Evolutionary conservation across 2,888 invertebrate species (phyloP), one percentile per base, ranked within the genome.

Genomic region (Nemotelus pantherinus): DNA sequence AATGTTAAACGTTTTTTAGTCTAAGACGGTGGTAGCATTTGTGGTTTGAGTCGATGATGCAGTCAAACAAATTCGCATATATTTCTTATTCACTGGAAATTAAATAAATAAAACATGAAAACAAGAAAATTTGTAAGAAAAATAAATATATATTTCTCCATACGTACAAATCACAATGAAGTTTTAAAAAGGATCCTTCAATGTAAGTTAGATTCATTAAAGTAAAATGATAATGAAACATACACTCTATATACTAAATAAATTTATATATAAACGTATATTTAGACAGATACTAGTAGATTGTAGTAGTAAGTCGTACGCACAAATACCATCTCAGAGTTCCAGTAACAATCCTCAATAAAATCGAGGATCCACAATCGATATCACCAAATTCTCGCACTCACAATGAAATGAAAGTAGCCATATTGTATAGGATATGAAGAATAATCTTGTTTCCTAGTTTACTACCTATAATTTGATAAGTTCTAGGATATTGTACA

Each of bases 91-190:
- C 25, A 25, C 25, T 25, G 25, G 25, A 25, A 25, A 25, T 25
- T 25, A 25, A 25, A 25, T 25, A 25, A 25, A 25, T 25, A 25
- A 25, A 25, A 25, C 25, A 25, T 25, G 25, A 71, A 72, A 6
- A 47, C 47, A 72, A 72, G 25, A 70, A 7, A 45, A 44, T 71
- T 43, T 57, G 57, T 72, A 72, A 72, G 72, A 72, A 72, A 72
- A 72, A 72, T 72, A 72, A 72, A 72, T 72, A 72, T 25, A 25
- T 72, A 72, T 72, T 72, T 72, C 72, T 72, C 72, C 58, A 60
- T 72, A 72, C 72, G 60, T 58, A 58, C 41, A 72, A 72, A 72
- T 72, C 72, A 72, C 72, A 72, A 72, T 72, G 72, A 72, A 72
- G 72, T 72, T 68, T 53, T 48, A 58, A 72, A 72, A 57, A 72